Evolutionary conservation across 2,888 invertebrate species (phyloP), one percentile per base, ranked within the genome.

Genomic region (Agrotis segetum): DNA sequence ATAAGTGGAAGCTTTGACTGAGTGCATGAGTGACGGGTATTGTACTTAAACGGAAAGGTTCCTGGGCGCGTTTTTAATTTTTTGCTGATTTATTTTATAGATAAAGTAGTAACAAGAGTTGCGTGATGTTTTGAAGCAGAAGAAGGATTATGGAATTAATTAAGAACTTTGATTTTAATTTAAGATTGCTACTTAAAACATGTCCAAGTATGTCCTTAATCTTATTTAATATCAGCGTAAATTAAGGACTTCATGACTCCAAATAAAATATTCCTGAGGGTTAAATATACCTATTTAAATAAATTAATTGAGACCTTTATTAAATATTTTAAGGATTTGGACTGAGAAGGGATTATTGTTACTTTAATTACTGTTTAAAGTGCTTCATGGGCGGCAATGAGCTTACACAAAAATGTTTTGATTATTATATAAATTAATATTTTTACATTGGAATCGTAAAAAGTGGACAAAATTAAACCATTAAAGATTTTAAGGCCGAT

Each of bases 1-100:
- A 69, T 82, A 79, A 79, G 79, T 73, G 70, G 34, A 55, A n/a
- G 53, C 59, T 58, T 70, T 59, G 67, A 67, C 52, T 59, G 44
- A 61, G 66, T 64, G 34, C 60, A 55, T 59, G 80, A 78, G 24
- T 80, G 74, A 81, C 69, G 77, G 58, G 53, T 46, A 72, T 50
- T 65, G 70, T 81, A 62, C 70, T 63, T 62, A 49, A 52, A 56
- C 46, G 46, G 55, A 60, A 71, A 68, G 53, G 56, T 59, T 53
- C 61, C 58, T 40, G 63, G 24, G n/a, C 63, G 56, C 52, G 74
- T 67, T 80, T 74, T 73, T 59, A 70, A 55, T 62, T 64, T 70
- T 59, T 53, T 61, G 44, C 74, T 49, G 78, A 81, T 81, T 59
- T 81, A 77, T 77, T 74, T 77, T 70, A 52, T 59, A 80, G 80